These are phyloP conservation scores for Parus major DNA, from an alignment of 2,113 vertebrate genomes.

Conservation along the genomic window DNA sequence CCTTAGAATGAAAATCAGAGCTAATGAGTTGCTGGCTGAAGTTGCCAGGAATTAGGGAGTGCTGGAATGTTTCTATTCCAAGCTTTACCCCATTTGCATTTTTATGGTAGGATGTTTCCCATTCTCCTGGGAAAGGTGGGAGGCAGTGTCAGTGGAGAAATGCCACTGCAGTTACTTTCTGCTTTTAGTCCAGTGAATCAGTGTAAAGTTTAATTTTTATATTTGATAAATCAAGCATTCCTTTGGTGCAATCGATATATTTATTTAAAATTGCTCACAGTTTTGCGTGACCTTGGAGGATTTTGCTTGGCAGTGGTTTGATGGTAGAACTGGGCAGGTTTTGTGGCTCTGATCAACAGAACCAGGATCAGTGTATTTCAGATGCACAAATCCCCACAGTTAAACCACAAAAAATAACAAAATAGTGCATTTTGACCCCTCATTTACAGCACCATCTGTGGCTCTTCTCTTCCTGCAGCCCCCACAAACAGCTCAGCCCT, in stretches of 20 bases:
- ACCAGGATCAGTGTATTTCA: neutral
- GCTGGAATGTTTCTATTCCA: neutral
- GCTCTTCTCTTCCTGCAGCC: slow-evolving; percentile 53
- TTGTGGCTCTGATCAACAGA: neutral
- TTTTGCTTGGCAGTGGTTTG: neutral
- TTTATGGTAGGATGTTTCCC: neutral
- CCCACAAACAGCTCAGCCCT: neutral
- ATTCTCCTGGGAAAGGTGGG: neutral
- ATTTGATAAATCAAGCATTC: neutral
- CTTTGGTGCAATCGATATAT: neutral
- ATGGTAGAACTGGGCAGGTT: neutral
- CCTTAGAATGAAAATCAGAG: neutral
- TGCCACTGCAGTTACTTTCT: neutral
- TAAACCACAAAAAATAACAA: neutral
- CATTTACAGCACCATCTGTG: neutral
- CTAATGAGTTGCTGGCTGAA: neutral
- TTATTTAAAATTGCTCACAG: neutral
- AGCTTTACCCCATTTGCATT: neutral
- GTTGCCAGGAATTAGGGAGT: neutral
- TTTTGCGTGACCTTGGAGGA: neutral
- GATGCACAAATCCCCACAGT: neutral
- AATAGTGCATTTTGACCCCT: neutral
- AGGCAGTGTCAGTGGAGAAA: neutral
- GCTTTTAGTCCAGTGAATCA: neutral
- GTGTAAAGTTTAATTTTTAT: neutral